Evolutionary conservation across 2,888 invertebrate genomes (phyloP).

Genomic region (Chrysopilus asiliformis): DNA sequence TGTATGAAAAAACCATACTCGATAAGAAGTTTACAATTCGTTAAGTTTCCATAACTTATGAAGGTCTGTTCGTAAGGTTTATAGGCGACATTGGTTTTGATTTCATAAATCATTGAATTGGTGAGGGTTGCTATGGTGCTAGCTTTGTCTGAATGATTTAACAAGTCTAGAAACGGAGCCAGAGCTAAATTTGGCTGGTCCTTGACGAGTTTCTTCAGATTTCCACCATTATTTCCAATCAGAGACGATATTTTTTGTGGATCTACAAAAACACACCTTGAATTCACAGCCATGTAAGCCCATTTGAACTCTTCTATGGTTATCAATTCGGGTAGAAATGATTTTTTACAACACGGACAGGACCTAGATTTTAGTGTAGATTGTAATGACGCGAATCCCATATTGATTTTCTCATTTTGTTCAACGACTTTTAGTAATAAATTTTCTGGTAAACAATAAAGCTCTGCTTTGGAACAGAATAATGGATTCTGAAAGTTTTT

Average conservation of each 20-base stretch:
- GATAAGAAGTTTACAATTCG: constrained; percentile 63
- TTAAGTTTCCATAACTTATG: constrained; percentile 77
- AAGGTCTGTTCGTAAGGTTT: constrained; percentile 61
- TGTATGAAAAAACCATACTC: constrained; percentile 78
- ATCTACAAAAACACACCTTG: constrained; percentile 67
- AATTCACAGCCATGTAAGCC: constrained; percentile 77
- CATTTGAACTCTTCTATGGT: no score
- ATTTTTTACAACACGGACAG: no score
- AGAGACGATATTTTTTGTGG: constrained; percentile 19
- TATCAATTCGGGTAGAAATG: no score
- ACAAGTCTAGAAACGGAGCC: constrained; percentile 79
- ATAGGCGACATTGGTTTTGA: constrained; percentile 27
- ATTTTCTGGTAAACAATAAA: constrained; percentile 42
- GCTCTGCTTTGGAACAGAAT: constrained; percentile 46
- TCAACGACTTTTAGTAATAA: constrained; percentile 41
- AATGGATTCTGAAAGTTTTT: constrained; percentile 51
- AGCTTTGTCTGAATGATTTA: constrained; percentile 64
- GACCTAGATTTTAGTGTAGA: no score
- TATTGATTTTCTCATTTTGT: constrained; percentile 39
- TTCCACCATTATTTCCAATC: constrained; percentile 17
- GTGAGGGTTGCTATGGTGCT: constrained; percentile 36
- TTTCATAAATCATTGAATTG: not conserved
- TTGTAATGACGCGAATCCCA: constrained; percentile 18
- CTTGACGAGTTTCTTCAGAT: constrained; percentile 33
- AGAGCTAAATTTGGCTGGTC: constrained; percentile 57